Conservation (phyloP, 2,113 vertebrate species). For the Leptobrachium leishanense region DNA sequence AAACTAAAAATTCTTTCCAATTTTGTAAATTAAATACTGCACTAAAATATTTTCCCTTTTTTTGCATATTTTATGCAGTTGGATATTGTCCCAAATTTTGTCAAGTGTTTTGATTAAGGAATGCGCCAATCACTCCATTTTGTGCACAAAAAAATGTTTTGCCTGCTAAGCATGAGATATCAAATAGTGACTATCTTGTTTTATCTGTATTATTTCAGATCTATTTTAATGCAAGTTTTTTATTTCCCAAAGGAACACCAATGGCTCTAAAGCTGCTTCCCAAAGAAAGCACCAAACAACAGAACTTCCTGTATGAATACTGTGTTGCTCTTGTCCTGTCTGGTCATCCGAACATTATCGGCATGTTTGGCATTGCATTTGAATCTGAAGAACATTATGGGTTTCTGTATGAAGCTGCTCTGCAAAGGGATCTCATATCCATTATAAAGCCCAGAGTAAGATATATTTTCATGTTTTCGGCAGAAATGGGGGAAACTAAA, state of each 20-base stretch:
- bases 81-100: too few species aligned
- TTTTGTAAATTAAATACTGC: too few species aligned
- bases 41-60: too few species aligned
- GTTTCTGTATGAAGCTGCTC: slow-evolving; percentile 84
- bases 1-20: too few species aligned
- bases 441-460: slow-evolving; percentile 88
- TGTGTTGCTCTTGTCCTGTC: slow-evolving; percentile 87
- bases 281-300: slow-evolving; percentile 83
- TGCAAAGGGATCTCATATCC: slow-evolving; percentile 86
- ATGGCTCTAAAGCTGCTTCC: slow-evolving; percentile 93
- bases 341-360: slow-evolving; percentile 80
- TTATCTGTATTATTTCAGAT: too few species aligned
- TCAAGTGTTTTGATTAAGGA: too few species aligned
- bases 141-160: too few species aligned
- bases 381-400: slow-evolving; percentile 85
- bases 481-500: too few species aligned
- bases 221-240: background rate
- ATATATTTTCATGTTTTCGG: background rate
- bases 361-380: slow-evolving; percentile 86
- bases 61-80: too few species aligned
- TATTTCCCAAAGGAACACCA: slow-evolving; percentile 72
- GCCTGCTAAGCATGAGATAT: too few species aligned
- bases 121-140: too few species aligned
- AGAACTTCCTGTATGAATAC: slow-evolving; percentile 90
- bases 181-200: too few species aligned